These are phyloP conservation scores for Paradoxurus hermaphroditus DNA, from an alignment of 2,113 vertebrate genomes.

Conservation along the genomic window DNA sequence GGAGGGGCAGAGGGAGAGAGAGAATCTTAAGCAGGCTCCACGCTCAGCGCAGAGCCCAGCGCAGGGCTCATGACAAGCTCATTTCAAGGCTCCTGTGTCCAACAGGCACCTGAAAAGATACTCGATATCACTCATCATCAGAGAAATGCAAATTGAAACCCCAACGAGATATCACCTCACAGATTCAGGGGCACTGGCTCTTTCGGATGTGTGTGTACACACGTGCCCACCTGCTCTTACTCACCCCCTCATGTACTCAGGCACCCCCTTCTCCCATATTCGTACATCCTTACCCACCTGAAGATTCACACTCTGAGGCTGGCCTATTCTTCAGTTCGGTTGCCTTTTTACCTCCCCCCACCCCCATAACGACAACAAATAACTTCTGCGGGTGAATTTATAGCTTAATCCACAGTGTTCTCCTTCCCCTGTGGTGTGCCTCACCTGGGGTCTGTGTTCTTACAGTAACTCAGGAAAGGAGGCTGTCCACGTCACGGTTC, in stretches of 20 bases:
- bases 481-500: conserved; percentile 80
- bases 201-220: not conserved
- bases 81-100: not conserved
- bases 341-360: not conserved
- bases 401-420: not conserved
- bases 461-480: conserved; percentile 72
- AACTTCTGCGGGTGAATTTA: not conserved
- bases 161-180: not conserved
- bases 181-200: not conserved
- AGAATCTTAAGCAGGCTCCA: too few species aligned
- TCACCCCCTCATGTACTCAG: not conserved
- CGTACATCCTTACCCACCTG: not conserved
- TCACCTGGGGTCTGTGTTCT: not conserved
- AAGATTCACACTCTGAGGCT: not conserved
- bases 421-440: not conserved
- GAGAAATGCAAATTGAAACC: not conserved
- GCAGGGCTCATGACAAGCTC: not conserved
- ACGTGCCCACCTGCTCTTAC: not conserved
- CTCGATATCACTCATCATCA: not conserved
- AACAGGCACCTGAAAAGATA: not conserved
- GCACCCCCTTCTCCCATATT: not conserved
- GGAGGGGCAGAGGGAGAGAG: too few species aligned
- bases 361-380: not conserved
- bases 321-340: not conserved
- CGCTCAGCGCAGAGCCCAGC: too few species aligned